Base-by-base conservation (phyloP, 2,888 invertebrate species). In the Baccha elongata region DNA sequence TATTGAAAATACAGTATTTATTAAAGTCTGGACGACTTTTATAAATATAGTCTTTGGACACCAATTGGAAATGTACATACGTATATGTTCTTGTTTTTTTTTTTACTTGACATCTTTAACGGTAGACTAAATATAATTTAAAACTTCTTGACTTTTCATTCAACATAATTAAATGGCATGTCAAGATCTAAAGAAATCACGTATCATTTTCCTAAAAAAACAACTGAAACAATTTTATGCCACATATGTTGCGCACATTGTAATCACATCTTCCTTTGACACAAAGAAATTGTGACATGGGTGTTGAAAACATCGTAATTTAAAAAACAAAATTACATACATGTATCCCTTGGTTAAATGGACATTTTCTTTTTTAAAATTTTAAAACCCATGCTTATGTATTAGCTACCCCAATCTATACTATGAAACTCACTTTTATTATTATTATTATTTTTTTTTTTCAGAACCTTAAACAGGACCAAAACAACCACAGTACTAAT, bases 401-500 rank as follows among this genome's bases (percentile, higher is more conserved):
- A 5, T 21, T 1, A n/a, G 46, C 44, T 5, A 32, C 11, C 2
- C 52, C 13, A 52, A 32, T 17, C 52, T 29, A 19, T 11, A 52
- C 8, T 32, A 17, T 1, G 1, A 13, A 15, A n/a, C 17, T 11
- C 15, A n/a, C n/a, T n/a, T n/a, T n/a, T 21, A 1, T 55, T 40
- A n/a, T 17, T n/a, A 15, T 21, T 37, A 15, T 17, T 21, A 8
- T 23, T 46, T 40, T 52, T 6, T 32, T 1, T 8, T 81, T 80
- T 17, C 62, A 81, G 74, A 81, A 42, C 17, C 35, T 40, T 29
- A 84, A 78, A 58, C 74, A 86, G 58, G 87, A 87, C 48, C 85
- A 86, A 29, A 86, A 87, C 8, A 71, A 86, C 23, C 80, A 86
- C 48, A 86, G 86, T 80, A 87, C 88, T 48, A 89, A 88, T 84